Conservation (phyloP, 2,797 vertebrate genomes). For the Characodon lateralis region DNA sequence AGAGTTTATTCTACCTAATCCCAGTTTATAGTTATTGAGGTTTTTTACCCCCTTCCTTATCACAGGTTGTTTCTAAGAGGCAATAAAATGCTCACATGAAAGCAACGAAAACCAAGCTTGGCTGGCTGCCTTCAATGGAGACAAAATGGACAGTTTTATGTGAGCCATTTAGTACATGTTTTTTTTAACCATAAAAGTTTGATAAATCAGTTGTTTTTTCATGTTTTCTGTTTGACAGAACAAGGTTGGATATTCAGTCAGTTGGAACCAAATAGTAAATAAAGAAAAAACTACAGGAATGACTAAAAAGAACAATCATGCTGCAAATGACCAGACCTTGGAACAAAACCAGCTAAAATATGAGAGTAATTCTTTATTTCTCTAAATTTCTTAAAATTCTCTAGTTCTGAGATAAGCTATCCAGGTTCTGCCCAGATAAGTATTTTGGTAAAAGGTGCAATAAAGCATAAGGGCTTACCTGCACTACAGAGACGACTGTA, state of each 20-base stretch:
- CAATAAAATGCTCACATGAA: constrained; percentile 32
- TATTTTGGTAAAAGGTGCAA: not conserved
- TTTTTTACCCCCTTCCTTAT: constrained; percentile 33
- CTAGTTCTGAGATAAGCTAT: not conserved
- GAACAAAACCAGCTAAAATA: not conserved
- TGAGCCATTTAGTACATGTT: not conserved
- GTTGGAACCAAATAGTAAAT: not conserved
- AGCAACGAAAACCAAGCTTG: not conserved
- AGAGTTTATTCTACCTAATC: constrained; percentile 1
- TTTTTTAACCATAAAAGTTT: not conserved
- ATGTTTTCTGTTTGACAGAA: not conserved
- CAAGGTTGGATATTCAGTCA: not conserved
- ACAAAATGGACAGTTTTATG: not conserved
- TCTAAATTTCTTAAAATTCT: not conserved
- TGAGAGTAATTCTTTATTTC: not conserved
- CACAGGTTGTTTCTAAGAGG: constrained; percentile 16
- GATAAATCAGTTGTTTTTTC: not conserved
- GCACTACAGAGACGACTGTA: constrained; percentile 20
- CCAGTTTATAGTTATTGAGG: constrained; percentile 14
- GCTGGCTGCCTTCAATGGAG: not conserved
- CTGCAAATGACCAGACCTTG: not conserved
- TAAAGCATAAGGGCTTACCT: constrained; percentile 54
- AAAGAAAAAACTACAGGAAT: not conserved
- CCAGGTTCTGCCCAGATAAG: not conserved
- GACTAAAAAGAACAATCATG: not conserved